Percentiles rank a stretch among this genome's conserved stretches.
Evolutionary conservation across 2,888 invertebrate genomes (phyloP).

Genomic region (Pristionchus exspectatus): DNA sequence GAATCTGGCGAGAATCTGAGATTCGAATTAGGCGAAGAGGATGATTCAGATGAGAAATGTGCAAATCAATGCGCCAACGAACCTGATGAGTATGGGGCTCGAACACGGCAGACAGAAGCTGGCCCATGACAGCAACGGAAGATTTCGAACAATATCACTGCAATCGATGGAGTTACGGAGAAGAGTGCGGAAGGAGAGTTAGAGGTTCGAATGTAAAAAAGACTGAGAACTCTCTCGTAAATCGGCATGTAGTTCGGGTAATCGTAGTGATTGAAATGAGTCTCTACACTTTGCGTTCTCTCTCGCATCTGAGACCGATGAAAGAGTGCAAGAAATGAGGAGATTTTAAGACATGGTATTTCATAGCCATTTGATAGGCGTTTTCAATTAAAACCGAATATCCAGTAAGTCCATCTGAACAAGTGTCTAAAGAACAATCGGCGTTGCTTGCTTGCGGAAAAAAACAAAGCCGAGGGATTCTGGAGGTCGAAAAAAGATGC

Average conservation of each 20-base stretch:
- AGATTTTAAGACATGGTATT: no score
- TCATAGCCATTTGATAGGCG: no score
- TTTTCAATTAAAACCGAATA: no score
- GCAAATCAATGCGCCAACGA: neutral
- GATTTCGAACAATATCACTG: neutral
- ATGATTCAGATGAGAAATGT: neutral
- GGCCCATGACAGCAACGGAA: neutral
- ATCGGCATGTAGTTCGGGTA: neutral
- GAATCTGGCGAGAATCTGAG: neutral
- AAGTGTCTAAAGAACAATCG: no score
- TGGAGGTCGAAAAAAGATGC: neutral
- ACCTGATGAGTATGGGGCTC: conserved; percentile 47
- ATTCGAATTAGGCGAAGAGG: neutral
- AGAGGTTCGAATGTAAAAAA: neutral
- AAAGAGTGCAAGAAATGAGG: no score
- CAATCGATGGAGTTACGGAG: neutral
- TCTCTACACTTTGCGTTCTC: no score
- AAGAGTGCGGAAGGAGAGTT: neutral
- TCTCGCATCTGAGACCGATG: no score
- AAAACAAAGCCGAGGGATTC: neutral
- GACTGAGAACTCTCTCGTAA: neutral
- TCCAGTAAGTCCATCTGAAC: no score
- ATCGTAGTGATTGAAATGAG: no score
- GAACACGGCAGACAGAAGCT: conserved; percentile 9
- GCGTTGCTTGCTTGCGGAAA: neutral